These are phyloP conservation scores for Capra hircus DNA, from an alignment of 2,113 vertebrate species.

Conservation along the genomic window DNA sequence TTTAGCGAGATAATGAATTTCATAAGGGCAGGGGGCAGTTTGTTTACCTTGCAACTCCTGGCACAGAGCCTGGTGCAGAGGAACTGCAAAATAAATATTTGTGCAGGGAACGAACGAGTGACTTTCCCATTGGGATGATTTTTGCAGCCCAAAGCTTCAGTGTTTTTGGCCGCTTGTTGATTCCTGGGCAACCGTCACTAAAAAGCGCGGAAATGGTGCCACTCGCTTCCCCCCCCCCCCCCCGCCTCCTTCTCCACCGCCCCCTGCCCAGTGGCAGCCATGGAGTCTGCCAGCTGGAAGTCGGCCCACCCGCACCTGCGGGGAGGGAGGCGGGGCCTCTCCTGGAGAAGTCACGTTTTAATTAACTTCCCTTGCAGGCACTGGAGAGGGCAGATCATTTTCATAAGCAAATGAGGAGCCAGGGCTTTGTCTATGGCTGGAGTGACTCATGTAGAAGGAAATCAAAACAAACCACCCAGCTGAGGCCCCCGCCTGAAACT, in stretches of 20 bases:
- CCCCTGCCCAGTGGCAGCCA: background rate
- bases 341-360: constrained; percentile 58
- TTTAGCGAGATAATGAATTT: background rate
- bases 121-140: background rate
- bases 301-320: constrained; percentile 35
- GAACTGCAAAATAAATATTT: background rate
- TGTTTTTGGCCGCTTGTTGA: background rate
- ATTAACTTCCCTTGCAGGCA: constrained; percentile 57
- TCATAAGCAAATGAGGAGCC: constrained; percentile 58
- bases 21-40: background rate
- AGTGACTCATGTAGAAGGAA: background rate
- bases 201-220: background rate
- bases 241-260: rapidly evolving
- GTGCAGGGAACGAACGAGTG: background rate
- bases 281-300: constrained; percentile 49
- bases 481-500: background rate
- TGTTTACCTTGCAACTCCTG: background rate
- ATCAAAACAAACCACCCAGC: background rate
- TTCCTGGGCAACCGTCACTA: background rate
- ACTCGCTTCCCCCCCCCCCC: rapidly evolving
- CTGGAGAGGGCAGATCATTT: constrained; percentile 14
- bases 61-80: background rate
- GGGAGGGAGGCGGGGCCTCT: background rate
- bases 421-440: constrained; percentile 10
- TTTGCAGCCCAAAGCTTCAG: background rate